A percentile compares a stretch with the other conserved stretches of the same genome.
Conservation (phyloP, 2,797 vertebrate species). For the Ctenopoma multispine region DNA sequence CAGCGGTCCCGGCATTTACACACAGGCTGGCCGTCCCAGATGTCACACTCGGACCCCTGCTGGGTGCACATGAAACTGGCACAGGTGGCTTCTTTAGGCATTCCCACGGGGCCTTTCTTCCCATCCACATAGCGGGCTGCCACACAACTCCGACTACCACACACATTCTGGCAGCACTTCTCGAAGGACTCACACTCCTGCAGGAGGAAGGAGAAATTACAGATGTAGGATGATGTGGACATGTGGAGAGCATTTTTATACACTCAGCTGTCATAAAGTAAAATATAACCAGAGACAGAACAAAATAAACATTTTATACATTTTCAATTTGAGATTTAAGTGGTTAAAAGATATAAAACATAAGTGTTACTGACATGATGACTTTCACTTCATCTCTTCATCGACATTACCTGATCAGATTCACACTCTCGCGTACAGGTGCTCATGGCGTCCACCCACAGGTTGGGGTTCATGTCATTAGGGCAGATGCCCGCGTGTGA, state of each 20-base stretch:
- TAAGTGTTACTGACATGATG: too few species aligned
- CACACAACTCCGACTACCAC: constrained; percentile 96
- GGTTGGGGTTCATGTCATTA: constrained; percentile 98
- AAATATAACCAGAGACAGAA: background rate
- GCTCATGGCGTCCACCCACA: constrained; percentile 99
- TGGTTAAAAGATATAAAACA: background rate
- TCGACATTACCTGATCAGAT: constrained; percentile 88
- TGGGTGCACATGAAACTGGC: constrained; percentile 97
- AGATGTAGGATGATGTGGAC: too few species aligned
- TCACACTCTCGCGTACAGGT: constrained; percentile 95
- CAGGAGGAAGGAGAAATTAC: too few species aligned
- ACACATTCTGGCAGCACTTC: constrained; percentile 98
- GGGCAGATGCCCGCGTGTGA: constrained; percentile 96
- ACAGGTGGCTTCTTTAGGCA: constrained; percentile 95
- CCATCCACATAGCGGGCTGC: constrained; percentile 96
- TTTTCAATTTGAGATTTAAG: background rate
- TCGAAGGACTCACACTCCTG: constrained; percentile 97
- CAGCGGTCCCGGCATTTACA: constrained; percentile 98
- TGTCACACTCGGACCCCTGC: constrained; percentile 97
- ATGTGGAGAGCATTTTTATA: too few species aligned
- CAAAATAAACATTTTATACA: background rate
- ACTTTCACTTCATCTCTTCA: background rate
- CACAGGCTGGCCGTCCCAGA: constrained; percentile 97
- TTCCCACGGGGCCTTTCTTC: constrained; percentile 92
- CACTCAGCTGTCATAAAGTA: background rate